Evolutionary conservation across 1,140 invertebrate species (phyloP).

Genomic region (Frieseomelitta varia): DNA sequence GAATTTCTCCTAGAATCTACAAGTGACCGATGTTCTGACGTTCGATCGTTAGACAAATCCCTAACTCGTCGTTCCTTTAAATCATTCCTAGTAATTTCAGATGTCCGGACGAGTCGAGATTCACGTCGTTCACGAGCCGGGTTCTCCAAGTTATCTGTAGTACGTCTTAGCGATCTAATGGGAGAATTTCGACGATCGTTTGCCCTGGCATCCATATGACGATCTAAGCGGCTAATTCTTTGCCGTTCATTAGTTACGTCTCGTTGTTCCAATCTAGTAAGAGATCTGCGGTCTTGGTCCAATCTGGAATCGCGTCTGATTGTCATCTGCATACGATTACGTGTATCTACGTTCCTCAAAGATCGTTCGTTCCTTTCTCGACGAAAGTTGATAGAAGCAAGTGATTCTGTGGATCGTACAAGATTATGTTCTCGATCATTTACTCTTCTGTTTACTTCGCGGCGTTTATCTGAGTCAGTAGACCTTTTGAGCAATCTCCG

Average conservation of each 20-base stretch:
- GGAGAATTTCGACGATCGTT: constrained; percentile 3
- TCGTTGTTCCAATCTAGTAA: neutral
- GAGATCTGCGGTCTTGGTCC: neutral
- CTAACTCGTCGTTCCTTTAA: constrained; percentile 20
- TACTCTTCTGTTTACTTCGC: neutral
- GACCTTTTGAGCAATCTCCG: neutral
- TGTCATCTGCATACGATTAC: constrained; percentile 2
- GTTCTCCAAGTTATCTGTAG: neutral
- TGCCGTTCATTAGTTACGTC: constrained; percentile 8
- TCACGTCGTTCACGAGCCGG: constrained; percentile 17
- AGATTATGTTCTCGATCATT: constrained; percentile 20
- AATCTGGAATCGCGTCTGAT: constrained; percentile 9
- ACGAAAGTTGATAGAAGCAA: neutral
- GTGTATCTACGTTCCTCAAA: neutral
- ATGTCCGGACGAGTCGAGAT: neutral
- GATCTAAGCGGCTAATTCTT: constrained; percentile 7
- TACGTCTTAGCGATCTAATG: neutral
- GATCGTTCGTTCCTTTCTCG: constrained; percentile 16
- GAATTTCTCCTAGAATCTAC: neutral
- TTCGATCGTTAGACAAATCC: neutral
- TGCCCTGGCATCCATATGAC: neutral
- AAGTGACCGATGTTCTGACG: neutral
- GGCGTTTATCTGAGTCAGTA: neutral
- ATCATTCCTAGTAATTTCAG: constrained; percentile 13
- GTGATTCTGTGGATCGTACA: constrained; percentile 11